Conservation (phyloP, 2,113 vertebrate genomes). For the Daubentonia madagascariensis region DNA sequence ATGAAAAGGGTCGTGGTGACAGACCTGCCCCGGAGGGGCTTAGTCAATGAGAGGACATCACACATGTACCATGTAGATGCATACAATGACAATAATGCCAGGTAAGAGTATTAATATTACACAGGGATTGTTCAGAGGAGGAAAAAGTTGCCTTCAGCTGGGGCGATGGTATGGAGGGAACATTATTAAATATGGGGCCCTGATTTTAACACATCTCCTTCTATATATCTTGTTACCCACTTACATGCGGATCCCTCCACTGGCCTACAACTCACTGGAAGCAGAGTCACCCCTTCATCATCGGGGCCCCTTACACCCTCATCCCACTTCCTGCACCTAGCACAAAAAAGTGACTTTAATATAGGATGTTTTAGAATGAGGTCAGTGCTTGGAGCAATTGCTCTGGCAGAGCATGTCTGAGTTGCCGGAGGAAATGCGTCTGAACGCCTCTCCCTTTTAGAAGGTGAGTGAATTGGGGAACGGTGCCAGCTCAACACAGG, state of each 20-base stretch:
- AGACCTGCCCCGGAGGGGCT: not conserved
- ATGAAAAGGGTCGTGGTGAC: not conserved
- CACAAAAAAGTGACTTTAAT: not conserved
- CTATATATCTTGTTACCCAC: not conserved
- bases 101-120: not conserved
- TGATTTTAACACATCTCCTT: not conserved
- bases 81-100: not conserved
- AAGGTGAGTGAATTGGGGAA: not conserved
- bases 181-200: not conserved
- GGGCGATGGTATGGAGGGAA: fast-evolving
- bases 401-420: not conserved
- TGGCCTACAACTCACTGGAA: not conserved
- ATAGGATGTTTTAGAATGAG: not conserved
- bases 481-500: not conserved
- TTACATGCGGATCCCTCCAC: not conserved
- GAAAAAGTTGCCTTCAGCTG: not conserved
- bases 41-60: not conserved
- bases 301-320: not conserved
- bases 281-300: not conserved
- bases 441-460: not conserved
- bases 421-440: not conserved
- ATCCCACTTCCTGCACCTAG: not conserved
- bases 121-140: not conserved
- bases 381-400: not conserved
- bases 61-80: not conserved